Evolutionary conservation across 2,113 vertebrate species (phyloP).

Genomic region (Chinchilla lanigera): DNA sequence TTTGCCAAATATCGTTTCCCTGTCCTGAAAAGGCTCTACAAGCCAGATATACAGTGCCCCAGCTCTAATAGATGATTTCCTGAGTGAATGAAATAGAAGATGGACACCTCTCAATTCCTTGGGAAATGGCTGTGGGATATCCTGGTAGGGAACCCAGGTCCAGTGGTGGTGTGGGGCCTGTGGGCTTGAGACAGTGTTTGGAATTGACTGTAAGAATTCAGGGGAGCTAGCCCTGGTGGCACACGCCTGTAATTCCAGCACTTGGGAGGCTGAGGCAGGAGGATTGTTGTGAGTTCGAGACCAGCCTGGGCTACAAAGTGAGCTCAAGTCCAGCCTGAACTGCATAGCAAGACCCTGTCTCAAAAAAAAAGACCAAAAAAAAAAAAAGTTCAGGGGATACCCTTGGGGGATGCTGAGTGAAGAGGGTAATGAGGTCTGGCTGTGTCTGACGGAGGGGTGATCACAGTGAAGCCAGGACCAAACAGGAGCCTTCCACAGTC

Average conservation of each 20-base stretch:
- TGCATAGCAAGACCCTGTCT: no score
- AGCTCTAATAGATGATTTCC: not conserved
- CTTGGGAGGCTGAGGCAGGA: no score
- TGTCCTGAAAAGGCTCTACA: not conserved
- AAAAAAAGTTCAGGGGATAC: no score
- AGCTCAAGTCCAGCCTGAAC: no score
- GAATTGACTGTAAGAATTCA: not conserved
- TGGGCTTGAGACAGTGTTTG: not conserved
- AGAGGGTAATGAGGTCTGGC: not conserved
- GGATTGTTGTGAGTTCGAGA: no score
- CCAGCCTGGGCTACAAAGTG: no score
- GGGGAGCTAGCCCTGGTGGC: no score
- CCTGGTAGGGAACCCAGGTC: not conserved
- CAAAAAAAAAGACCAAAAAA: no score
- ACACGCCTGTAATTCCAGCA: no score
- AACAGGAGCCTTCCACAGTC: not conserved
- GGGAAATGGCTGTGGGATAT: not conserved
- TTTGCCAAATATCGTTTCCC: constrained; percentile 13
- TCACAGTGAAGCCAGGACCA: not conserved
- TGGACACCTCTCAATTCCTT: not conserved
- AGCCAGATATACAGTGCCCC: not conserved
- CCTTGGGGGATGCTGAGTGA: not conserved
- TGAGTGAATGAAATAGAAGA: not conserved
- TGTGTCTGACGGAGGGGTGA: not conserved
- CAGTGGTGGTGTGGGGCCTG: not conserved